Evolutionary conservation across 1,140 invertebrate genomes (phyloP), one percentile per base, ranked within the genome.

Genomic region (Dendroctonus valens): DNA sequence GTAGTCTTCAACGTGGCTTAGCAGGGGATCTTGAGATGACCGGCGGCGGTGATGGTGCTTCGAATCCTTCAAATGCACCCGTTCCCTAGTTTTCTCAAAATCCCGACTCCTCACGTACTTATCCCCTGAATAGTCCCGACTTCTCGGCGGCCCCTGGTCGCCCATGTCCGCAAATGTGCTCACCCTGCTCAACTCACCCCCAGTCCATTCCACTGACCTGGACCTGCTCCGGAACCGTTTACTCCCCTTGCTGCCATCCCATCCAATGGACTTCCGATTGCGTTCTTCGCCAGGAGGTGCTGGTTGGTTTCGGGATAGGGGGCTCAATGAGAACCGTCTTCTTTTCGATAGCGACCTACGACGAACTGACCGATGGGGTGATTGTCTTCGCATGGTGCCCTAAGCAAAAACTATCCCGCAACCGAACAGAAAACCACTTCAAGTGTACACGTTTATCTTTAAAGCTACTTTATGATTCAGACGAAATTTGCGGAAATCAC

Each of bases 321-420:
- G 65, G 38, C 65, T 67, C 50, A 67, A 5, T 0, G 46, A 51
- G 44, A 48, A 55, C 8, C 51, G 51, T 5, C 53, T 40, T 41
- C 54, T 9, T 41, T 51, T 42, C 50, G 42, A 15, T 8, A 41
- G 49, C 11, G 53, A 49, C 14, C 55, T 44, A 8, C 50, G 15
- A 42, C 40, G 65, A 15, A 57, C 41, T 15, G 41, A 8, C 14
- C 65, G 46, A 15, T 41, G 15, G 6, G 65, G 65, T 2, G 65
- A 67, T 6, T 54, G 40, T 40, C 65, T 42, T 60, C 58, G 53
- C 65, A 67, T 60, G 8, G 12, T 57, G 39, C n/a, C 3, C 38
- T 7, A 40, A 41, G 26, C 26, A 26, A 26, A 26, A 26, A 26
- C 26, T 26, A 26, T 26, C 26, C 26, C 26, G 26, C 26, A 26